phyloP scores from a whole-genome alignment of 2,888 invertebrate species.

The Hecatera dysodea region DNA sequence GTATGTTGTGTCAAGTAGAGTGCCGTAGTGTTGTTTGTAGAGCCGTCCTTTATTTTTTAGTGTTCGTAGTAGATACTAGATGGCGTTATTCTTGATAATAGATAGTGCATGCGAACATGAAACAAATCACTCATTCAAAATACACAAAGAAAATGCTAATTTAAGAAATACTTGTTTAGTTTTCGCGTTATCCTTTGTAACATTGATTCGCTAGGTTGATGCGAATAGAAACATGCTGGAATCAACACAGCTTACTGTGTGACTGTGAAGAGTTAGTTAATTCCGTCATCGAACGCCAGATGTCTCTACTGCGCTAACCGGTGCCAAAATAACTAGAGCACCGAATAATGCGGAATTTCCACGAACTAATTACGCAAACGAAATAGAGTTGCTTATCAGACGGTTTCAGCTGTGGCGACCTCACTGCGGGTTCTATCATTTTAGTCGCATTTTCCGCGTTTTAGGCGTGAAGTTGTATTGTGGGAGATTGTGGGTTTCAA shows the following conservation, averaged over 20 bases:
- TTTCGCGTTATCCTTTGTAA: not conserved
- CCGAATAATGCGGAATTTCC: conserved; percentile 49
- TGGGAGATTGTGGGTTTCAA: conserved; percentile 60
- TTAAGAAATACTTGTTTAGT: not conserved
- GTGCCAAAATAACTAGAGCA: conserved; percentile 37
- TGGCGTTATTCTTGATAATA: conserved; percentile 35
- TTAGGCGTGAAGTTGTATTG: conserved; percentile 67
- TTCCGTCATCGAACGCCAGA: conserved; percentile 57
- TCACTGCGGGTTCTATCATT: conserved; percentile 25
- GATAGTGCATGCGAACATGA: not conserved
- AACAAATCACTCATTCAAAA: not conserved
- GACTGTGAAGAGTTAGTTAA: conserved; percentile 14
- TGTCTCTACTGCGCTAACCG: conserved; percentile 59
- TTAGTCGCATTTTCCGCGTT: conserved; percentile 50
- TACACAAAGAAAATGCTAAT: not conserved
- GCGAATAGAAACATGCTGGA: not conserved
- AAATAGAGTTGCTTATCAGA: conserved; percentile 57
- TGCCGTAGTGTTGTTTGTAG: conserved; percentile 1
- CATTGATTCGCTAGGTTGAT: not conserved
- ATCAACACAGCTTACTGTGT: not conserved
- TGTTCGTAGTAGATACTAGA: conserved; percentile 23
- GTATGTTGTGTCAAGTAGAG: conserved; percentile 20
- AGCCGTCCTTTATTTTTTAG: conserved; percentile 6
- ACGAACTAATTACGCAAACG: conserved; percentile 51
- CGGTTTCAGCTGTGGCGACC: conserved; percentile 36